Base-by-base conservation (phyloP, 1,140 invertebrate genomes). In the Magallana angulata region DNA sequence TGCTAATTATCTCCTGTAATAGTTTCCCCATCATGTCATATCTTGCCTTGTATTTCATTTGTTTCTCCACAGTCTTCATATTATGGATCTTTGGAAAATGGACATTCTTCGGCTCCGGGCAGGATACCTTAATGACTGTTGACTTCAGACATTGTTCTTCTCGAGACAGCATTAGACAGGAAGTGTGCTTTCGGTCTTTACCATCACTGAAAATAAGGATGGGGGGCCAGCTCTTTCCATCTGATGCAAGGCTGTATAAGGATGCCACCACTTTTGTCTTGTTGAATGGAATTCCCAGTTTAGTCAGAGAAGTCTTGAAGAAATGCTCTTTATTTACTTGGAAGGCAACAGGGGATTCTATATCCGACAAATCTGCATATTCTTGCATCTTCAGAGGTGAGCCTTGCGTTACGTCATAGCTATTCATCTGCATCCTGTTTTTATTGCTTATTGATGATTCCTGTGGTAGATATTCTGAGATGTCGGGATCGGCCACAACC, bases 341-440 rank as follows among this genome's bases (percentile, higher is more conserved):
- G 58, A 57, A 48, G 14, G 48, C 80, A 71, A 36, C 24, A 76
- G 68, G 68, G 0, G 76, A 71, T 6, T 84, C 76, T 62, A 86
- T 87, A 30, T 60, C 81, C 14, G 87, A 88, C 30, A 89, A 84
- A 82, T 89, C 88, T 59, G 88, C 88, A 85, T 85, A 87, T 3
- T 68, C 58, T 24, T 89, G 88, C n/a, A 89, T 30, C 83, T 89
- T 89, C 60, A 89, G 76, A 36, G 88, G 88, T 12, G 88, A 89
- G 8, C 88, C 88, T 56, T 82, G 18, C 24, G 68, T 36, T 76
- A 30, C 82, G 16, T 81, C 56, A 12, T 89, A 85, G 36, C 82
- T 84, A 30, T 71, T 68, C n/a, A 11, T 62, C 6, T 36, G 85
- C 83, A 11, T 76, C 16, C 57, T 84, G 59, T 86, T 86, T 60